Base-by-base conservation (phyloP, 2,888 invertebrate genomes). In the Muschampia plurimacula region DNA sequence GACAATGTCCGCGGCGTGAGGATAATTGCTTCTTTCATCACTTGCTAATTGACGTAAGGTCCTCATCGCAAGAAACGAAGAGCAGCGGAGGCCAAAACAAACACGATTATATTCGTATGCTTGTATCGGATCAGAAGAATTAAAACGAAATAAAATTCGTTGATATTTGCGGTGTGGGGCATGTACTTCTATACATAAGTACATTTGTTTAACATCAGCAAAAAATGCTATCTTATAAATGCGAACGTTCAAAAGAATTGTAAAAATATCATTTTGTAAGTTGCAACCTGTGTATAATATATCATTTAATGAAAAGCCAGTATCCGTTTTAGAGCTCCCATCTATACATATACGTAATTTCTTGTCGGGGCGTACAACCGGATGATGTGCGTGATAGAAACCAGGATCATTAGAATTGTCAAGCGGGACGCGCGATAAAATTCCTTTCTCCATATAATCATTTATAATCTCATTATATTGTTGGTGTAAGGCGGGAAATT, bases 191-290 rank as follows among this genome's bases (percentile, higher is more conserved):
- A 75, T 71, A 39, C 36, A 63, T n/a, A 64, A 22, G 59, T 69
- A 77, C 75, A 78, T 76, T 66, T 76, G 75, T n/a, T 66, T 49
- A 36, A 77, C 69, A 70, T 77, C 76, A 10, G 76, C 75, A 28
- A 68, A 70, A 36, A 76, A 59, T 0, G 74, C 75, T n/a, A 75
- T 62, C 1, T 71, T 74, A 67, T 72, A 76, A 32, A 76, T 49
- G 12, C 77, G 72, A 52, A 76, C 72, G 52, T 75, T 69, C 6
- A 76, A 44, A 52, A 77, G 60, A 9, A 77, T 12, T 5, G 65
- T 13, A 68, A 76, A 76, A 22, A 77, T 39, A 66, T 75, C 73
- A 52, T 66, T 68, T 70, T 76, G 77, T 64, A 76, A 63, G 59
- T 77, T 77, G 2, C 73, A 72, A 2, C 76, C 77, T 10, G 57